A percentile compares a stretch with the other conserved stretches of the same genome.
Evolutionary conservation across 2,888 invertebrate genomes (phyloP).

Genomic region (Tuberolachnus salignus): DNA sequence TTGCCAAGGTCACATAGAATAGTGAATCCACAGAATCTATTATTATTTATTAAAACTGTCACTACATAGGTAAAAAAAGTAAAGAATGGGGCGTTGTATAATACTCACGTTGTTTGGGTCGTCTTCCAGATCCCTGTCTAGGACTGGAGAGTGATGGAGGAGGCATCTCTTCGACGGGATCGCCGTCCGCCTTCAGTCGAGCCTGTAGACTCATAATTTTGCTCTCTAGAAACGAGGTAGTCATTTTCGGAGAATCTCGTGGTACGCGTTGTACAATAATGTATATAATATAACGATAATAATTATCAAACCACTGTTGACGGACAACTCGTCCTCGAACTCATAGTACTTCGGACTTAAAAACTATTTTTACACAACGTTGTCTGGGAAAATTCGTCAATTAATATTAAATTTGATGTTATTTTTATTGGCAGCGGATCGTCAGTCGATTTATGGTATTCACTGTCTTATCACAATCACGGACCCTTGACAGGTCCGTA

Average conservation of each 20-base stretch:
- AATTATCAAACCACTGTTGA: not conserved
- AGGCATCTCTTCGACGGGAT: constrained; percentile 67
- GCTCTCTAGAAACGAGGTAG: constrained; percentile 59
- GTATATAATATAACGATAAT: not conserved
- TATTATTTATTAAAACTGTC: not conserved
- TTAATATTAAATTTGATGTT: constrained; percentile 22
- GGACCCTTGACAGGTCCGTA: constrained; percentile 34
- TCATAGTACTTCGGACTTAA: constrained; percentile 5
- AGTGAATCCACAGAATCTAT: not conserved
- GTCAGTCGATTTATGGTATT: constrained; percentile 5
- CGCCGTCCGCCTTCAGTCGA: constrained; percentile 75
- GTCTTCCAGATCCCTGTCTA: constrained; percentile 66
- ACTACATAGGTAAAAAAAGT: not conserved
- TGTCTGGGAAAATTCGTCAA: constrained; percentile 38
- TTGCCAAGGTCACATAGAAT: constrained; percentile 26
- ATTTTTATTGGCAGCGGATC: constrained; percentile 43
- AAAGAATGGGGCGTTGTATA: not conserved
- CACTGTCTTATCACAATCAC: constrained; percentile 36
- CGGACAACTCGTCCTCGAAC: not conserved
- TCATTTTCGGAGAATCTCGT: constrained; percentile 57
- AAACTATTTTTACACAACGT: constrained; percentile 39
- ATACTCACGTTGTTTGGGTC: constrained; percentile 73
- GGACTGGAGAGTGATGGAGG: constrained; percentile 63
- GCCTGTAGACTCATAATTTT: constrained; percentile 84
- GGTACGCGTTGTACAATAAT: not conserved